Evolutionary conservation across 2,888 invertebrate genomes (phyloP), one percentile per base, ranked within the genome.

Genomic region (Mongoloraphidia duomilia): DNA sequence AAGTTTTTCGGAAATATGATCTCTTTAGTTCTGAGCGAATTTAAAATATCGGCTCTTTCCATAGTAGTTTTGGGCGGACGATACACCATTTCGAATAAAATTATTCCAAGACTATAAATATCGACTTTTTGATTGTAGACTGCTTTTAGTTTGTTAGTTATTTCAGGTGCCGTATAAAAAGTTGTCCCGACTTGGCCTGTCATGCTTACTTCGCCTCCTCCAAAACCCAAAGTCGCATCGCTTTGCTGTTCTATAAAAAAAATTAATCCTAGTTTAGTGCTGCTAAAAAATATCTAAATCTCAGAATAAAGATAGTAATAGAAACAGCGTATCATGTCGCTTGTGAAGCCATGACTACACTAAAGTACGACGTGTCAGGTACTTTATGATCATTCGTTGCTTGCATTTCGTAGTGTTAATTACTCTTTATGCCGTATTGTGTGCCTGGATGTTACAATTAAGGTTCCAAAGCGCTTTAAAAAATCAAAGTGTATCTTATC

Each of bases 51-150:
- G 13, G 83, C 82, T 51, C 96, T 72, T 66, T 97, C 97, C 89
- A 94, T 95, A 37, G 80, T 83, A 0, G 95, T 96, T 1, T 71
- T 71, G 41, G 93, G 72, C 0, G 91, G 84, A 12, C 79, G 81
- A 63, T 89, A 88, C 59, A 87, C 89, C 95, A 98, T 97, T 72
- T 93, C 93, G 60, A 93, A 95, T 55, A 95, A 77, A 54, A 96
- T 95, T 38, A 96, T 85, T 4, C 95, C 95, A 55, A 69, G 62
- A 58, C 76, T 76, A 57, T 75, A 77, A 53, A 77, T 72, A 56
- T 76, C 76, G 2, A 90, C 90, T 69, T 90, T 90, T 72, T 94
- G 89, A 67, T 85, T 91, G 65, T 87, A 86, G 26, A 80, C 79
- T 4, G 83, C 82, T 65, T 84, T 86, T 0, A 76, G 73, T 1